Percentiles rank a stretch among this genome's conserved stretches.
These are phyloP conservation scores for Lydus trimaculatus DNA, from an alignment of 2,888 invertebrate genomes.

Conservation along the genomic window DNA sequence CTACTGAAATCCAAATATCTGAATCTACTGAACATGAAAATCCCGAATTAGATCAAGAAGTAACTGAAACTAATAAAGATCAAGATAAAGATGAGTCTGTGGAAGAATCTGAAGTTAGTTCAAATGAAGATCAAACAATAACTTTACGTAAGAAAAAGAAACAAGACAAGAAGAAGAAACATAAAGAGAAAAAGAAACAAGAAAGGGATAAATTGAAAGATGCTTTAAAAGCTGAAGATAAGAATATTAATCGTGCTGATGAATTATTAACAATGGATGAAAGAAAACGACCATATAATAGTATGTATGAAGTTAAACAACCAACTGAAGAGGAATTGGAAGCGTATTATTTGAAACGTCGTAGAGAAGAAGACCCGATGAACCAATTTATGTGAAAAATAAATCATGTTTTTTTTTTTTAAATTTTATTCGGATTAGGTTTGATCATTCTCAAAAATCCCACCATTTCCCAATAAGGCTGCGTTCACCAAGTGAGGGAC, in stretches of 20 bases:
- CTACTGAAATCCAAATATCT: slow-evolving; percentile 28
- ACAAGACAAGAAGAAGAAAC: slow-evolving; percentile 59
- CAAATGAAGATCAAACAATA: slow-evolving; percentile 47
- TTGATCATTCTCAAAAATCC: too few relatives aligned
- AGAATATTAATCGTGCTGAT: slow-evolving; percentile 68
- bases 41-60: too few relatives aligned
- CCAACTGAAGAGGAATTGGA: slow-evolving; percentile 94
- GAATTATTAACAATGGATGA: slow-evolving; percentile 79
- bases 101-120: slow-evolving; percentile 41
- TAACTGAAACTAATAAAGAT: slow-evolving; percentile 40
- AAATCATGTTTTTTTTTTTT: too few relatives aligned
- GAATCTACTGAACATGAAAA: too few relatives aligned
- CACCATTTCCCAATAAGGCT: too few relatives aligned
- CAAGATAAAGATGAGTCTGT: slow-evolving; percentile 32
- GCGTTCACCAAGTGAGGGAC: too few relatives aligned
- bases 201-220: slow-evolving; percentile 67
- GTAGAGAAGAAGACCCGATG: slow-evolving; percentile 94
- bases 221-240: slow-evolving; percentile 73
- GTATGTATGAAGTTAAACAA: slow-evolving; percentile 82
- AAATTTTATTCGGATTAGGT: too few relatives aligned
- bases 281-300: slow-evolving; percentile 92
- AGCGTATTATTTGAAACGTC: slow-evolving; percentile 87
- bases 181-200: slow-evolving; percentile 51
- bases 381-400: slow-evolving; percentile 65
- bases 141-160: slow-evolving; percentile 58